Evolutionary conservation across 2,113 vertebrate genomes (phyloP).

Genomic region (Lophura nycthemera): DNA sequence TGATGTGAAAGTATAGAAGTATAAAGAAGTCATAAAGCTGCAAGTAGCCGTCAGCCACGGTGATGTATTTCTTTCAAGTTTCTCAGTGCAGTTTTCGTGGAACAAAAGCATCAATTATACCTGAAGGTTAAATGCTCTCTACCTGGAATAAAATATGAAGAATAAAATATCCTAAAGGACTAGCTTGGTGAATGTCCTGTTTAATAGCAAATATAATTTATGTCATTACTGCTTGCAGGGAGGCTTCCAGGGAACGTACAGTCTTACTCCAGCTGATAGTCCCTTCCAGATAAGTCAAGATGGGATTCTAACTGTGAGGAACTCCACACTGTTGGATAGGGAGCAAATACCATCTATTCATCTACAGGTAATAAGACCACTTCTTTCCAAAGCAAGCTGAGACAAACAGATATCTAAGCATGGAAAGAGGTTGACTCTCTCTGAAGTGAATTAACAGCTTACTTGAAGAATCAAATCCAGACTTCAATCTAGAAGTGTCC

Average conservation of each 20-base stretch:
- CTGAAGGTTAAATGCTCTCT: not conserved
- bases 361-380: slow-evolving; percentile 71
- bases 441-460: not conserved
- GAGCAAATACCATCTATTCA: slow-evolving; percentile 59
- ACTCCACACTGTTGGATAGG: slow-evolving; percentile 73
- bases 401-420: not conserved
- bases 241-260: slow-evolving; percentile 78
- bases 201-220: not conserved
- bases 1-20: not conserved
- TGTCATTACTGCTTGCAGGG: slow-evolving; percentile 66
- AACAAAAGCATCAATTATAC: not conserved
- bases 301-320: slow-evolving; percentile 76
- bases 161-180: not conserved
- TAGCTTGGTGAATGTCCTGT: not conserved
- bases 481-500: not conserved
- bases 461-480: not conserved
- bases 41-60: not conserved
- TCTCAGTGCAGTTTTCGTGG: not conserved
- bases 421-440: not conserved
- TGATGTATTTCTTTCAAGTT: not conserved
- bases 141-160: not conserved
- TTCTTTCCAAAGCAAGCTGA: not conserved
- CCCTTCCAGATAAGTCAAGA: slow-evolving; percentile 75
- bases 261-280: slow-evolving; percentile 64
- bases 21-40: not conserved